Evolutionary conservation across 2,797 vertebrate species (phyloP).

Genomic region (Platalea minor): DNA sequence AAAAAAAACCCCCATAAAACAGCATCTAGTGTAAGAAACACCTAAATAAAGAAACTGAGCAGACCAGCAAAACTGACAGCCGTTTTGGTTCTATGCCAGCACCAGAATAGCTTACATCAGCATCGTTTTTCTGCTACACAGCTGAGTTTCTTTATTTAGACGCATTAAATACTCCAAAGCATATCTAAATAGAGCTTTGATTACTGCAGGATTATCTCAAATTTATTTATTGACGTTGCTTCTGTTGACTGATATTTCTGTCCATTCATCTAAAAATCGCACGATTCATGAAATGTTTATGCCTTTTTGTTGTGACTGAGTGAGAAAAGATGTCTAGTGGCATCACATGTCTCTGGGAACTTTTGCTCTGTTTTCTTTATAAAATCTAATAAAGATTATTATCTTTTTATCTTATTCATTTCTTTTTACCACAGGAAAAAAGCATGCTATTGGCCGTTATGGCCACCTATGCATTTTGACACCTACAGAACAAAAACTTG

Average conservation of each 20-base stretch:
- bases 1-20: background rate
- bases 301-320: conserved; percentile 50
- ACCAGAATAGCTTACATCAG: conserved; percentile 37
- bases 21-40: background rate
- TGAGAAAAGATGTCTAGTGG: background rate
- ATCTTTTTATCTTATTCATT: background rate
- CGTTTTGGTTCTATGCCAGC: conserved; percentile 41
- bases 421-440: background rate
- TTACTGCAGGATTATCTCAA: conserved; percentile 33
- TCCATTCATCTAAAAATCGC: conserved; percentile 6
- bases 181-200: conserved; percentile 58
- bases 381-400: background rate
- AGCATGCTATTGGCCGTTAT: background rate
- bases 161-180: conserved; percentile 27
- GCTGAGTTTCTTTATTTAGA: conserved; percentile 62
- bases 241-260: conserved; percentile 45
- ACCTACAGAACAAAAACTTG: background rate
- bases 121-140: conserved; percentile 37
- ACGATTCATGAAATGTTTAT: conserved; percentile 11
- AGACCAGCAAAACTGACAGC: conserved; percentile 54
- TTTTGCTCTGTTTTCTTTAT: background rate
- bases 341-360: background rate
- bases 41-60: conserved; percentile 58
- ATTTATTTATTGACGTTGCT: conserved; percentile 38
- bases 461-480: background rate